phyloP scores from a whole-genome alignment of 2,113 vertebrate species.

The Sinocyclocheilus rhinocerous region DNA sequence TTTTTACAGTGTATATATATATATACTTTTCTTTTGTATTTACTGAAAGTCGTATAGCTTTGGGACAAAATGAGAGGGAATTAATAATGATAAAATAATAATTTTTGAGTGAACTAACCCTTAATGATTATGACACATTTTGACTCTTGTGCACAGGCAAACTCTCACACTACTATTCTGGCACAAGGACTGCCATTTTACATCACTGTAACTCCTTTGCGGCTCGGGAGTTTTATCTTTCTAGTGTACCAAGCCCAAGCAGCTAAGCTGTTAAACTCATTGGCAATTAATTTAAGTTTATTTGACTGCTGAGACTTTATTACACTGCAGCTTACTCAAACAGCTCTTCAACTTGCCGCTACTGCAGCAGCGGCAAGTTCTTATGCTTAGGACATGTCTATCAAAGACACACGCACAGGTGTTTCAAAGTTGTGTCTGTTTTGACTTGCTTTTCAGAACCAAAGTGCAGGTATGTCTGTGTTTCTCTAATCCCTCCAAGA shows the following conservation, averaged over 20 bases:
- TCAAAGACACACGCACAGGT: slow-evolving; percentile 31
- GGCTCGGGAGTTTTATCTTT: slow-evolving; percentile 41
- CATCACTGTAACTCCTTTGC: slow-evolving; percentile 9
- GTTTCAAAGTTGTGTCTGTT: slow-evolving; percentile 7
- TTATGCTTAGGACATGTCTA: not conserved
- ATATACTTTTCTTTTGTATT: no score
- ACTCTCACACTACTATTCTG: slow-evolving; percentile 4
- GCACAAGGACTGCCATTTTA: not conserved
- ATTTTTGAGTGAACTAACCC: no score
- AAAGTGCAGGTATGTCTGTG: slow-evolving; percentile 9
- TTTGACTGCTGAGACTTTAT: slow-evolving; percentile 33
- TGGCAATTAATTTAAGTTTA: slow-evolving; percentile 22
- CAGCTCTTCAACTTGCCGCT: not conserved
- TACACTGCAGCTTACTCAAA: slow-evolving; percentile 16
- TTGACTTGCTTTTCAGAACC: slow-evolving; percentile 26
- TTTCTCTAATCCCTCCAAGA: slow-evolving; percentile 11
- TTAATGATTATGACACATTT: not conserved
- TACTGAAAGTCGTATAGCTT: no score
- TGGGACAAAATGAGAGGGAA: no score
- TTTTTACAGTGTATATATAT: no score
- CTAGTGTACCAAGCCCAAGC: not conserved
- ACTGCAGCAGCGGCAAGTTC: not conserved
- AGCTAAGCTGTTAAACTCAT: slow-evolving; percentile 25
- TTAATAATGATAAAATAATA: not conserved
- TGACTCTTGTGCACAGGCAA: not conserved